phyloP scores from a whole-genome alignment of 2,888 invertebrate genomes.

The Dasysyrphus tricinctus region DNA sequence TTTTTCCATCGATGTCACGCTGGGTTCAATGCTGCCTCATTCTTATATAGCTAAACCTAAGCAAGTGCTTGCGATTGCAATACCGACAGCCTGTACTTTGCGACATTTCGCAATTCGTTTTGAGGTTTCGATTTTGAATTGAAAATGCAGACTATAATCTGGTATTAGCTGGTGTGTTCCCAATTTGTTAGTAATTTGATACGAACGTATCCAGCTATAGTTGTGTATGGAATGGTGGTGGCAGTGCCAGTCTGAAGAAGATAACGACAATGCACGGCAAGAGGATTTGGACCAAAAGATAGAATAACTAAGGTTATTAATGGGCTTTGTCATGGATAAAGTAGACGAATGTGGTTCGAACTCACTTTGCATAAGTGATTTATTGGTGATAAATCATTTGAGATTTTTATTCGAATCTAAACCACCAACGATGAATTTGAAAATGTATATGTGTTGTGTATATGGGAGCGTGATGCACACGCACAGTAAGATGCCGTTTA shows the following conservation, averaged over 20 bases:
- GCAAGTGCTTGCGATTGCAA: slow-evolving; percentile 43
- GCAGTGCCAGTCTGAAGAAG: background rate
- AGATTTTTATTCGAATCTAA: slow-evolving; percentile 5
- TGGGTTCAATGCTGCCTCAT: slow-evolving; percentile 56
- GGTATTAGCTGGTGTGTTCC: slow-evolving; percentile 47
- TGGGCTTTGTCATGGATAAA: slow-evolving; percentile 35
- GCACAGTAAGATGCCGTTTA: background rate
- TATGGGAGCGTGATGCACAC: background rate
- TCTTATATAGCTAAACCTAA: background rate
- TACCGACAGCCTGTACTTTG: slow-evolving; percentile 37
- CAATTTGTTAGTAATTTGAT: slow-evolving; percentile 61
- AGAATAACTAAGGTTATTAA: slow-evolving; percentile 25
- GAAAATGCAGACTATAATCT: slow-evolving; percentile 54
- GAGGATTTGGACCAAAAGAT: slow-evolving; percentile 38
- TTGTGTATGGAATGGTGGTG: background rate
- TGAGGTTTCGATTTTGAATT: slow-evolving; percentile 53
- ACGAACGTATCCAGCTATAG: slow-evolving; percentile 8
- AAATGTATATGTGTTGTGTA: background rate
- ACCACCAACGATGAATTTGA: slow-evolving; percentile 27
- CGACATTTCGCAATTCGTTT: slow-evolving; percentile 58
- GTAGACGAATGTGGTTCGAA: slow-evolving; percentile 23
- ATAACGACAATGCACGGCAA: slow-evolving; percentile 9
- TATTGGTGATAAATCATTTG: slow-evolving; percentile 37
- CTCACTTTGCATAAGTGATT: slow-evolving; percentile 38
- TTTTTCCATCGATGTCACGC: slow-evolving; percentile 59